Percentiles rank a stretch among this genome's conserved stretches.
These are phyloP conservation scores for Homalodisca vitripennis DNA, from an alignment of 1,140 invertebrate genomes.

Conservation along the genomic window DNA sequence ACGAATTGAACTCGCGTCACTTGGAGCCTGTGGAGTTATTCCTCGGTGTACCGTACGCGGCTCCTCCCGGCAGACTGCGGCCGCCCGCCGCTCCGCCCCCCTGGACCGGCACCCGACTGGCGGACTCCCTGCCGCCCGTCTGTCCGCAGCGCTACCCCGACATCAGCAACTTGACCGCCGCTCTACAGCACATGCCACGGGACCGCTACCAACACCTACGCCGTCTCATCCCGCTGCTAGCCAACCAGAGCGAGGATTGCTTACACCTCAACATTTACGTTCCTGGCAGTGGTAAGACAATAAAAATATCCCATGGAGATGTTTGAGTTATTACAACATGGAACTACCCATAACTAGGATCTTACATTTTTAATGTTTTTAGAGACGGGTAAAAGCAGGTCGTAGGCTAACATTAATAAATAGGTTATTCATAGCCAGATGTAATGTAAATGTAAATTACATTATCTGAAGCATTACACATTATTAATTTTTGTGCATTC, in stretches of 20 bases:
- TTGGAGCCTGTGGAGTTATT: slow-evolving; percentile 78
- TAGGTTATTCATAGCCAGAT: too few relatives aligned
- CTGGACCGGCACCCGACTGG: slow-evolving; percentile 72
- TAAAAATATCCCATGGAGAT: too few relatives aligned
- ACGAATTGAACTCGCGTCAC: slow-evolving; percentile 71
- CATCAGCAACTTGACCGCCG: slow-evolving; percentile 53
- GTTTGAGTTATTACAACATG: too few relatives aligned
- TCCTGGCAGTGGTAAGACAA: slow-evolving; percentile 77
- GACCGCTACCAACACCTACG: slow-evolving; percentile 59
- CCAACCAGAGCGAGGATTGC: slow-evolving; percentile 87
- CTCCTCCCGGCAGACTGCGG: slow-evolving; percentile 71
- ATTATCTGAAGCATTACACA: too few relatives aligned
- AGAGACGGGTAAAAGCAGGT: too few relatives aligned
- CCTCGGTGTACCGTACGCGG: slow-evolving; percentile 81
- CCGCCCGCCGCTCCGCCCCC: slow-evolving; percentile 63
- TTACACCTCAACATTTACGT: slow-evolving; percentile 87
- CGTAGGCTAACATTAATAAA: too few relatives aligned
- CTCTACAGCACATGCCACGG: slow-evolving; percentile 65
- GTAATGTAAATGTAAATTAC: too few relatives aligned
- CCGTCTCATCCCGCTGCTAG: slow-evolving; percentile 62
- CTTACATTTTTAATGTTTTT: too few relatives aligned
- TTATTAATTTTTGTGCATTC: too few relatives aligned
- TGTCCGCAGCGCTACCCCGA: slow-evolving; percentile 64
- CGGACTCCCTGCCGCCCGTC: slow-evolving; percentile 70
- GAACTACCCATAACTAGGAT: too few relatives aligned